Conservation (phyloP, 2,797 vertebrate species). For the Aselliscus stoliczkanus region DNA sequence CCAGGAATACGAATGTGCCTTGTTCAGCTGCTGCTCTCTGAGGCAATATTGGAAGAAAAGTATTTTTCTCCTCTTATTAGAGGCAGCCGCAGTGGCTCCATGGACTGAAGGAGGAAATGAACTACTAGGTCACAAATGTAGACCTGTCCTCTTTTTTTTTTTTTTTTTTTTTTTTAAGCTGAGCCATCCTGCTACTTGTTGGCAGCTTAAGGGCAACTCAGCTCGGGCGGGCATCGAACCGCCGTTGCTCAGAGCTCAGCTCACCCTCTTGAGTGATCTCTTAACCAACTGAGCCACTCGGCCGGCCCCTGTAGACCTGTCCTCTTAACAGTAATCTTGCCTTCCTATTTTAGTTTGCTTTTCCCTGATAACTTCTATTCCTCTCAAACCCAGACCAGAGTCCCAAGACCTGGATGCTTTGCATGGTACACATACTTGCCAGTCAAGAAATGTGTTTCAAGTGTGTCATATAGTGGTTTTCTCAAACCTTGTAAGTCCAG, state of each 20-base stretch:
- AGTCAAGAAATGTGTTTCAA: slow-evolving; percentile 19
- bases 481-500: neutral
- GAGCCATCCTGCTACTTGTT: too few species aligned
- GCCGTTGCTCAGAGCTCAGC: too few species aligned
- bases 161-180: too few species aligned
- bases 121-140: neutral
- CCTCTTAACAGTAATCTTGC: neutral
- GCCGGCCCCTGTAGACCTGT: neutral
- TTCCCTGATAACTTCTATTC: neutral
- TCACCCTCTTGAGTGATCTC: too few species aligned
- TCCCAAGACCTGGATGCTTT: neutral
- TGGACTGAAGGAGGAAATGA: neutral
- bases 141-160: neutral
- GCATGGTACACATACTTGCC: neutral
- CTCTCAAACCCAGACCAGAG: neutral
- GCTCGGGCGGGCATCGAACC: too few species aligned
- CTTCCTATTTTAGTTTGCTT: neutral
- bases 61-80: neutral
- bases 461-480: neutral
- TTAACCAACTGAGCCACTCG: too few species aligned
- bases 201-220: too few species aligned
- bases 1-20: neutral
- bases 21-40: neutral
- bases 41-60: neutral
- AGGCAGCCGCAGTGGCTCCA: neutral